These are phyloP conservation scores for Urophycis tenuis DNA, from an alignment of 2,797 vertebrate species.

Conservation along the genomic window DNA sequence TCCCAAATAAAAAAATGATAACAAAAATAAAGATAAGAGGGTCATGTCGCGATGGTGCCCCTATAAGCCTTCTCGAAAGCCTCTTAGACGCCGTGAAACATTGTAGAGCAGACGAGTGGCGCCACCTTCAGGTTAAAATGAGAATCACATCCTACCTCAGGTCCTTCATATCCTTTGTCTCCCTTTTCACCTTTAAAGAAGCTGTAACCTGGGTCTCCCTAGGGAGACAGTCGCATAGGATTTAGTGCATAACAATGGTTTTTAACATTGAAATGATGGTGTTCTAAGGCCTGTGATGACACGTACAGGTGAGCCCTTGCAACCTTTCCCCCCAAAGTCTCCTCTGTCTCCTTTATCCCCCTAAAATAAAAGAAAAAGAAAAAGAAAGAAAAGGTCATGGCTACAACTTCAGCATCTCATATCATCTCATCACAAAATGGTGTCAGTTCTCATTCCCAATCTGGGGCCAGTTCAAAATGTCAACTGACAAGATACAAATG, in stretches of 20 bases:
- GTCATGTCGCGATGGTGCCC: no score
- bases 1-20: no score
- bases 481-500: neutral
- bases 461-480: neutral
- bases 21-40: no score
- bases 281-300: neutral
- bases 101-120: neutral
- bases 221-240: slow-evolving; percentile 12
- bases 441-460: neutral
- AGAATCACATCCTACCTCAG: slow-evolving; percentile 43
- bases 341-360: slow-evolving; percentile 45
- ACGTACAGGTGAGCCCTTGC: slow-evolving; percentile 49
- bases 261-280: neutral
- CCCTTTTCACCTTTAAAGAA: slow-evolving; percentile 46
- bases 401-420: neutral
- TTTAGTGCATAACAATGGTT: neutral
- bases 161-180: slow-evolving; percentile 43
- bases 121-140: neutral
- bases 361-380: slow-evolving; percentile 35
- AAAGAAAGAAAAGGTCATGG: slow-evolving; percentile 5
- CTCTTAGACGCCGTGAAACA: no score
- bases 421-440: neutral
- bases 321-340: slow-evolving; percentile 54
- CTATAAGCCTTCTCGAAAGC: no score
- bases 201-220: slow-evolving; percentile 45